Base-by-base conservation (phyloP, 2,113 vertebrate genomes). In the Scolopax mira region DNA sequence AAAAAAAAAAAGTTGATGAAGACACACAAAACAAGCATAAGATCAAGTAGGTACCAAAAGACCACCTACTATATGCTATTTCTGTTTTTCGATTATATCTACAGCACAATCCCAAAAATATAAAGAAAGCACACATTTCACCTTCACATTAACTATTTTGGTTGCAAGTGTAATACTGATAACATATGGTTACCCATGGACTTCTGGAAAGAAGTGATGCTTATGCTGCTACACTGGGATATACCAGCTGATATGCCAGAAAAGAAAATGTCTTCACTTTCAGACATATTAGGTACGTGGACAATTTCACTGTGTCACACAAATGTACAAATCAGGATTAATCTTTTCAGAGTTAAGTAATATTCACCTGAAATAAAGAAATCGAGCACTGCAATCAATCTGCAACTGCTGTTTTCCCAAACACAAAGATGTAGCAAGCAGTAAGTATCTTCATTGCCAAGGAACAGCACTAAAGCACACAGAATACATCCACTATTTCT, bases 101-200 rank as follows among this genome's bases (percentile, higher is more conserved):
- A 64, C 27, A 87, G 8, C 52, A 82, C 10, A 90, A 72, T 51
- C 41, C 41, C 58, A 33, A 85, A 90, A 96, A 75, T 30, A 35
- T 17, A 62, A 42, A 69, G 42, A 58, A 78, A 85, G 25, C 23
- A 62, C 17, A 75, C 41, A 37, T 67, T 93, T 58, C 39, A 77
- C 25, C 25, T 74, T 71, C 55, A 46, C 31, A 54, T 65, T 33
- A 79, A 79, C 6, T 24, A 8, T 39, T 93, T 41, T 22, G 25
- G 14, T 35, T 58, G 48, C 8, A 44, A 44, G 7, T 19, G 3
- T 30, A 51, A 70, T 19, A 88, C 13, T 41, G 35, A 6, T 35
- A 81, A 71, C 11, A 37, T 39, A 61, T 3, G 21, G 31, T 16
- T 62, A 62, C 15, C 8, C 18, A 48, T 35, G 4, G 18, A 66